Percentiles rank a stretch among this genome's conserved stretches.
These are phyloP conservation scores for Napeogenes sylphis DNA, from an alignment of 2,888 invertebrate species.

Conservation along the genomic window DNA sequence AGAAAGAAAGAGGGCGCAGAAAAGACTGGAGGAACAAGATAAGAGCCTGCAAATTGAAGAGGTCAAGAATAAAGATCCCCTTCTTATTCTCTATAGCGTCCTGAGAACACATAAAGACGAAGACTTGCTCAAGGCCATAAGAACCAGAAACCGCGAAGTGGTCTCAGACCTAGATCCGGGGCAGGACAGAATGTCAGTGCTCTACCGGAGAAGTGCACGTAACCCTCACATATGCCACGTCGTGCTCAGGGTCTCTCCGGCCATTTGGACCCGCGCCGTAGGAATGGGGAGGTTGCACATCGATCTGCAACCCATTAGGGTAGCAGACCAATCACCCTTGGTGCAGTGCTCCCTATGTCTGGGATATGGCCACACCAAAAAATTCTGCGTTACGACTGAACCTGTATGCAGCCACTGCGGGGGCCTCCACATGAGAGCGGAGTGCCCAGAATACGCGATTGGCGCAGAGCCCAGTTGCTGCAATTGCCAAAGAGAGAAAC, in stretches of 20 bases:
- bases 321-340: too few relatives aligned
- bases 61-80: slow-evolving; percentile 19
- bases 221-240: too few relatives aligned
- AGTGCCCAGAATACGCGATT: slow-evolving; percentile 5
- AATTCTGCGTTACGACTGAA: slow-evolving; percentile 9
- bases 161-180: neutral
- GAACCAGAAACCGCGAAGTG: slow-evolving; percentile 8
- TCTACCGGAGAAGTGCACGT: too few relatives aligned
- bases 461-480: slow-evolving; percentile 5
- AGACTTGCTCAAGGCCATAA: slow-evolving; percentile 11
- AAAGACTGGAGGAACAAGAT: slow-evolving; percentile 9
- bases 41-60: slow-evolving; percentile 14
- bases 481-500: slow-evolving; percentile 1
- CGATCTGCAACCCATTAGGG: too few relatives aligned
- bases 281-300: too few relatives aligned
- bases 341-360: slow-evolving; percentile 9
- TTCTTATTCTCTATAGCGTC: slow-evolving; percentile 15
- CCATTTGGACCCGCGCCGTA: too few relatives aligned
- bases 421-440: slow-evolving; percentile 11
- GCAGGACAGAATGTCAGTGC: neutral
- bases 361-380: slow-evolving; percentile 10
- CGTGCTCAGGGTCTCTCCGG: too few relatives aligned
- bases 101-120: slow-evolving; percentile 10
- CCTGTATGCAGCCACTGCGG: slow-evolving; percentile 17
- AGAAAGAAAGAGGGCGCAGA: slow-evolving; percentile 15